These are phyloP conservation scores for Cavia porcellus DNA, from an alignment of 2,113 vertebrate genomes.

Conservation along the genomic window DNA sequence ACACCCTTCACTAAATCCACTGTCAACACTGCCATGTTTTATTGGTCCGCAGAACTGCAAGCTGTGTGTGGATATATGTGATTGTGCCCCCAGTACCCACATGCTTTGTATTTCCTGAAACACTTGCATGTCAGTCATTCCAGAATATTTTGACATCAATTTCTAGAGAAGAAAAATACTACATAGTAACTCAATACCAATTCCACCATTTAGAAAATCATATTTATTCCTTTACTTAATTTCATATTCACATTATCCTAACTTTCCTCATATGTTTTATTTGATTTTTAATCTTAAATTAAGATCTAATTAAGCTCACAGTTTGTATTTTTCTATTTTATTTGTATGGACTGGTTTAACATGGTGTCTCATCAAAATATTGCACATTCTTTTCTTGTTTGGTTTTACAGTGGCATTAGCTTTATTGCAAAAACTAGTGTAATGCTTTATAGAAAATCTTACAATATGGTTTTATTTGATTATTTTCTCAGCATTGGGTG, in stretches of 20 bases:
- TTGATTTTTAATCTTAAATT: background rate
- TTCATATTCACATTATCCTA: background rate
- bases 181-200: background rate
- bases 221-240: background rate
- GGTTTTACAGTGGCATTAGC: background rate
- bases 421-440: background rate
- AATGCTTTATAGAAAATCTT: background rate
- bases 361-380: background rate
- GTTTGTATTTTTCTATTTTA: background rate
- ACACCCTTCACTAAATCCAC: background rate
- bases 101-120: background rate
- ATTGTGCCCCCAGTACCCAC: accelerated
- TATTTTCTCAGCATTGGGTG: background rate
- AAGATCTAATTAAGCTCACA: background rate
- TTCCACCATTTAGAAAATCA: background rate
- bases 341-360: background rate
- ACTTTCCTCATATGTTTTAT: background rate
- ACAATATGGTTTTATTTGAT: background rate
- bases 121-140: background rate
- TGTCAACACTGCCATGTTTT: background rate
- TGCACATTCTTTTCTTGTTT: background rate
- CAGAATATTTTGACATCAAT: background rate
- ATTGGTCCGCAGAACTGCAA: background rate
- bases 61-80: no score
- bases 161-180: background rate